Evolutionary conservation across 2,113 vertebrate genomes (phyloP), one percentile per base, ranked within the genome.

Genomic region (Pogonocichla stellata): DNA sequence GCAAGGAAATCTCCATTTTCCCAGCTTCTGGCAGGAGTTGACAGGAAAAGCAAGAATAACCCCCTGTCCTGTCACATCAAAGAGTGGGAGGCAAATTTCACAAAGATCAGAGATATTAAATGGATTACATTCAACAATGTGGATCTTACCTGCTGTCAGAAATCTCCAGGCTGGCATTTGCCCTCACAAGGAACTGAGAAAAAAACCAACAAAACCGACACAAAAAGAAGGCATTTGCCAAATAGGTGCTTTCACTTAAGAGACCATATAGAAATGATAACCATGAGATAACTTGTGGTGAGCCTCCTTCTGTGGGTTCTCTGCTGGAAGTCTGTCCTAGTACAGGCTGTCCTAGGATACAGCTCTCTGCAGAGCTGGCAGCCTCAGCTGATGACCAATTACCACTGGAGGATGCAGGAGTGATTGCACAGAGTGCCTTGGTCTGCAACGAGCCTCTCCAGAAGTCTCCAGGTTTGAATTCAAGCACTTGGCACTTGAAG

Each of bases 301-400:
- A 86, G 12, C 28, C 16, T n/a, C 8, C n/a, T 74, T 45, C 42
- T 34, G 48, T 70, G 56, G 10, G 12, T 11, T 70, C 31, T 15
- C 62, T 69, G 56, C 54, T 69, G 47, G 25, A 69, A 42, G 25
- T 36, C 71, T 61, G 42, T 77, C 40, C 40, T 69, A 26, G 40
- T 10, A 16, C 47, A 62, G 62, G 34, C 62, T 77, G 42, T 62
- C 62, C 54, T 48, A 26, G 56, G 34, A 28, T 69, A 8, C 54
- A 82, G 62, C 47, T 70, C 25, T 69, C 56, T 56, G 56, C 54
- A 70, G 87, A 77, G 62, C 71, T 77, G 56, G 40, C 71, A 83
- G 80, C 60, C 26, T 48, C 0, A 0, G 6, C 29, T 51, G 70
- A 48, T 0, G 1, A 8, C 28, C 3, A 8, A 2, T 38, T 74